These are phyloP conservation scores for Notocelia uddmanniana DNA, from an alignment of 2,888 invertebrate genomes.

Conservation along the genomic window DNA sequence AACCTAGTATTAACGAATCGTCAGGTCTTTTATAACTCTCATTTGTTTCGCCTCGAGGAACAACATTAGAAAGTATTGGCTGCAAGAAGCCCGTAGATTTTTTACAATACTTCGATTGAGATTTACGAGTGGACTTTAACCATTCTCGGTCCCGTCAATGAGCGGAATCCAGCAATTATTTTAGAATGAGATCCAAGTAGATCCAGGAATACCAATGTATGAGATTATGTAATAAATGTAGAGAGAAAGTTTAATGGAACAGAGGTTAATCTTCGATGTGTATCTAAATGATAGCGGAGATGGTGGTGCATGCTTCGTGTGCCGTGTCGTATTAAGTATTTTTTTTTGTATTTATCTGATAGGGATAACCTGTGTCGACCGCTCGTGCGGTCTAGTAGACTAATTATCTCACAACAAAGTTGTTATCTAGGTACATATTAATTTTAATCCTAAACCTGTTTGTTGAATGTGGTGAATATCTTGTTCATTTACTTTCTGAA, in stretches of 20 bases:
- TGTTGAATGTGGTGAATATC: background rate
- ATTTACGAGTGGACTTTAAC: conserved; percentile 71
- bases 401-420: conserved; percentile 19
- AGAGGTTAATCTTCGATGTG: conserved; percentile 58
- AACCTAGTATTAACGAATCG: conserved; percentile 61
- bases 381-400: conserved; percentile 19
- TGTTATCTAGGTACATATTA: background rate
- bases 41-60: conserved; percentile 76
- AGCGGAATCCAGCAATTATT: conserved; percentile 68
- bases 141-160: conserved; percentile 56
- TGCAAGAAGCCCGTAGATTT: conserved; percentile 57
- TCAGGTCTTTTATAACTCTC: conserved; percentile 71
- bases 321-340: conserved; percentile 39
- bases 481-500: background rate
- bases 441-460: background rate
- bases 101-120: conserved; percentile 71
- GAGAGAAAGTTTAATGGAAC: conserved; percentile 65
- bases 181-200: conserved; percentile 60
- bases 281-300: conserved; percentile 54
- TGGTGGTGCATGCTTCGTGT: conserved; percentile 44
- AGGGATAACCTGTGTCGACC: conserved; percentile 11
- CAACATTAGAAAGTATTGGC: conserved; percentile 81
- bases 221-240: conserved; percentile 59
- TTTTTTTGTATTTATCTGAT: conserved; percentile 42
- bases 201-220: conserved; percentile 55